Base-by-base conservation (phyloP, 2,797 vertebrate genomes). In the Micromesistius poutassou region DNA sequence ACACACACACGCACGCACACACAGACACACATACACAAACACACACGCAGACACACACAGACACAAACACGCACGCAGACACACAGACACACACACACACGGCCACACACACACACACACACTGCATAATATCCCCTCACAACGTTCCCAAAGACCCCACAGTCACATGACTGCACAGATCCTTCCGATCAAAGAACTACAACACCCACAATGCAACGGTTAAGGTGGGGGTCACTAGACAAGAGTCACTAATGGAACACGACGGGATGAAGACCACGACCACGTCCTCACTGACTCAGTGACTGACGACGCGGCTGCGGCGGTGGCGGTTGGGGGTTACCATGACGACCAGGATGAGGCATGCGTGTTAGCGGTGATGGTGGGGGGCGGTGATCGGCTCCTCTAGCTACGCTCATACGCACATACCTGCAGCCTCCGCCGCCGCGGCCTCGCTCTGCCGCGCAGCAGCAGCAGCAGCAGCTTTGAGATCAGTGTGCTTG, bases 401-500 rank as follows among this genome's bases (percentile, higher is more conserved):
- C 75, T 77, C 25, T 68, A 86, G 83, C 88, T 88, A 83, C 81
- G 25, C 89, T 88, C 25, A 9, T n/a, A n/a, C n/a, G 87, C 1
- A 92, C 93, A 81, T 93, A 93, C 92, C 93, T 93, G 89, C 25
- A 28, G 71, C 78, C 13, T 10, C 62, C 2, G 71, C 78, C 13
- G 2, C 62, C 2, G 79, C 85, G 77, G 78, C 85, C 68, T 73
- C 88, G 86, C 85, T 89, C 79, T 91, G 88, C 84, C 81, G 85
- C 73, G 84, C 81, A 89, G 81, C 89, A 82, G 89, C 86, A 89
- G 83, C 91, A 89, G 84, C 81, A 89, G 81, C 89, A 82, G 89
- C 86, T 89, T 84, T 91, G 89, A 91, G 91, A 92, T 91, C 89
- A 87, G 84, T 85, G 77, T 82, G 71, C 25, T 25, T 66, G 84